Evolutionary conservation across 2,888 invertebrate species (phyloP).

Genomic region (Ferrisia virgata): DNA sequence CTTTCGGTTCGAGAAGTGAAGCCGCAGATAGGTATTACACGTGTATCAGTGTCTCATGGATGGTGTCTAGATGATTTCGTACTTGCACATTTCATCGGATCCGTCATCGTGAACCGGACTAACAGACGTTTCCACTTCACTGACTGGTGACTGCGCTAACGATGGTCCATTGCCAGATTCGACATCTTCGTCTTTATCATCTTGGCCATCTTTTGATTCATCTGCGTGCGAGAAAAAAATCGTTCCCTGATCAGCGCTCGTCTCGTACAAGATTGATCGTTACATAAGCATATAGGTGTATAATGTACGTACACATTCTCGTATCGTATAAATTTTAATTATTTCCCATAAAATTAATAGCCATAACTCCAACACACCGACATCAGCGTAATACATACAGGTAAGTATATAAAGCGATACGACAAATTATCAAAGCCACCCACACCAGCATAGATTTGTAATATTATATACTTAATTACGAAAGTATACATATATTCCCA

Average conservation of each 20-base stretch:
- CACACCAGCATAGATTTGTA: too few relatives aligned
- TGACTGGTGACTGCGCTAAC: conserved; percentile 87
- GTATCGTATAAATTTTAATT: too few relatives aligned
- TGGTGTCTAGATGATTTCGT: not conserved
- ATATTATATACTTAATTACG: too few relatives aligned
- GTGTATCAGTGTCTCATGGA: not conserved
- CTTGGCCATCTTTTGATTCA: conserved; percentile 22
- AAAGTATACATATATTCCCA: too few relatives aligned
- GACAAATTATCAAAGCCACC: too few relatives aligned
- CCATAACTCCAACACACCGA: too few relatives aligned
- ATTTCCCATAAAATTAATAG: too few relatives aligned
- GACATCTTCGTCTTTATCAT: conserved; percentile 73
- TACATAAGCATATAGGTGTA: too few relatives aligned
- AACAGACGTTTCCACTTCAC: conserved; percentile 52
- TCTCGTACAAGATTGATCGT: not conserved
- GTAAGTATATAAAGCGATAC: too few relatives aligned
- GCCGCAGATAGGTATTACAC: not conserved
- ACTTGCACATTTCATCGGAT: conserved; percentile 28
- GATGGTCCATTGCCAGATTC: conserved; percentile 97
- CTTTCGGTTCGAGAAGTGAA: not conserved
- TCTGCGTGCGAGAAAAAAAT: conserved; percentile 1
- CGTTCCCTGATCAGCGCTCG: not conserved
- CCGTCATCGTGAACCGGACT: not conserved
- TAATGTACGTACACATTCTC: too few relatives aligned
- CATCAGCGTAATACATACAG: too few relatives aligned